Conservation (phyloP, 1,140 invertebrate species). For the Caenorhabditis remanei region DNA sequence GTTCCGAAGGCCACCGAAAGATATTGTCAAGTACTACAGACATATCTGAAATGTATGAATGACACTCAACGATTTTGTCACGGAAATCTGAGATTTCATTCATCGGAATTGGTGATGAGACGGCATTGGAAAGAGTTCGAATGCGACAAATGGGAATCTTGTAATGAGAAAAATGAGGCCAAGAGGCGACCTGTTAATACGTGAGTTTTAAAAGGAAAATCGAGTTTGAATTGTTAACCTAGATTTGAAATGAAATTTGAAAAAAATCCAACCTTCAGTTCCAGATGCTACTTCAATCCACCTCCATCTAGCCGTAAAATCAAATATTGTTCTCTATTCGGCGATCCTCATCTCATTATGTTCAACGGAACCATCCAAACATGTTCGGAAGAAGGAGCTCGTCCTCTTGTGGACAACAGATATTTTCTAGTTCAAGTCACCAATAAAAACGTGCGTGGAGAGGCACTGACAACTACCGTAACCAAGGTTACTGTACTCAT, state of each 20-base stretch:
- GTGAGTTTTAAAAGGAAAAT: background rate
- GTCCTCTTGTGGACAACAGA: conserved; percentile 47
- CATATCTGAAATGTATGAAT: conserved; percentile 56
- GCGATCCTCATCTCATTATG: conserved; percentile 45
- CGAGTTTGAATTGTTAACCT: background rate
- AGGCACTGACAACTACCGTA: conserved; percentile 22
- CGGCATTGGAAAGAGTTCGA: conserved; percentile 52
- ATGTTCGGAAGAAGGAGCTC: conserved; percentile 53
- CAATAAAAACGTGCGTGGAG: conserved; percentile 39
- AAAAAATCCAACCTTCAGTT: background rate
- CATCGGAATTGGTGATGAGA: conserved; percentile 45
- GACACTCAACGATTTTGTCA: conserved; percentile 54
- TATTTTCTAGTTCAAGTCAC: conserved; percentile 57
- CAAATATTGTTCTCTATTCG: conserved; percentile 58
- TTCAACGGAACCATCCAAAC: conserved; percentile 57
- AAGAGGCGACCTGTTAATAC: conserved; percentile 24
- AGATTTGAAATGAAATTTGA: background rate
- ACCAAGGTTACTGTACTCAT: conserved; percentile 58
- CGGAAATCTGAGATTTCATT: conserved; percentile 57
- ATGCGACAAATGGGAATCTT: conserved; percentile 48
- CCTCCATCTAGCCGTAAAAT: conserved; percentile 32
- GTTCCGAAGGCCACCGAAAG: conserved; percentile 39
- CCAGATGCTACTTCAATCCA: conserved; percentile 59
- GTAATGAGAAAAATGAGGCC: conserved; percentile 9
- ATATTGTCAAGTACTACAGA: conserved; percentile 59